Conservation (phyloP, 2,888 invertebrate genomes). For the Spicauda simplicius region DNA sequence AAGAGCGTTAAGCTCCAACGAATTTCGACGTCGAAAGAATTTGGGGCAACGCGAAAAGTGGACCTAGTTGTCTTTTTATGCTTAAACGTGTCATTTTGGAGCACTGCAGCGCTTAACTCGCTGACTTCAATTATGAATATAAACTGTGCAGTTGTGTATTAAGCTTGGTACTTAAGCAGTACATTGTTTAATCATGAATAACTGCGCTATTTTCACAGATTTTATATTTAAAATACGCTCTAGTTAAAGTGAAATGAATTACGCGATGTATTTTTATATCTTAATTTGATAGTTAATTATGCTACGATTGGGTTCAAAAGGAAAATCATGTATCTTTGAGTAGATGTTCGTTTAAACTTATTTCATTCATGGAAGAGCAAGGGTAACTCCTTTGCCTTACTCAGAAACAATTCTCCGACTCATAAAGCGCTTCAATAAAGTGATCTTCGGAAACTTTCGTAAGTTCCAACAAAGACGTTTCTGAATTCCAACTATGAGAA, state of each 20-base stretch:
- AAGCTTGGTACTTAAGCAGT: no score
- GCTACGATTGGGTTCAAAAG: no score
- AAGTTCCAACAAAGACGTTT: constrained; percentile 34
- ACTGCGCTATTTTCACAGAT: no score
- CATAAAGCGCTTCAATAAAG: constrained; percentile 36
- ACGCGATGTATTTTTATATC: no score
- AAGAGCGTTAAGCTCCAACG: constrained; percentile 39
- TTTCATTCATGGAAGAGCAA: constrained; percentile 3
- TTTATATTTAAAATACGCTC: no score
- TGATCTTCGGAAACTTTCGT: constrained; percentile 30
- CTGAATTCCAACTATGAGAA: constrained; percentile 35
- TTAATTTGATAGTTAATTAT: no score
- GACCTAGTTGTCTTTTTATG: constrained; percentile 28
- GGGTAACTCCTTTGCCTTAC: constrained; percentile 10
- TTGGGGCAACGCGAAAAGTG: constrained; percentile 21
- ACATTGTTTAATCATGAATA: no score
- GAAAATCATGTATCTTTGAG: no score
- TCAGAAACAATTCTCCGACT: constrained; percentile 26
- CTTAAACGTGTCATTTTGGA: constrained; percentile 28
- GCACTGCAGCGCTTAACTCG: constrained; percentile 11
- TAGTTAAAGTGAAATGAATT: no score
- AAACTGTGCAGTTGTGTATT: constrained; percentile 24
- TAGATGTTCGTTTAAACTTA: not conserved
- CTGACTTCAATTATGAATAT: constrained; percentile 28
- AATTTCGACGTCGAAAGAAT: constrained; percentile 31